phyloP scores from a whole-genome alignment of 2,113 vertebrate species.

The Meriones unguiculatus region DNA sequence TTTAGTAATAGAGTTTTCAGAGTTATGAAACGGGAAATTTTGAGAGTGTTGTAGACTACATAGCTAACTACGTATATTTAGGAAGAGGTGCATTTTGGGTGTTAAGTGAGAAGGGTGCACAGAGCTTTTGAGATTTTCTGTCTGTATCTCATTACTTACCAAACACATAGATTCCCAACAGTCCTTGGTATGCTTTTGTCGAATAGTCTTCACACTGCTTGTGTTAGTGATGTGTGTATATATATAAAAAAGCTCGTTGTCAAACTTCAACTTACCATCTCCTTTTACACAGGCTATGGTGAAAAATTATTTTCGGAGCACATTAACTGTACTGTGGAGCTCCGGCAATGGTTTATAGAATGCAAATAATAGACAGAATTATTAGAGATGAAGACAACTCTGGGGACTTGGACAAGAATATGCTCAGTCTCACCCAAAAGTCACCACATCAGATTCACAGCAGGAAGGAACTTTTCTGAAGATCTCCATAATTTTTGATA shows the following conservation, averaged over 20 bases:
- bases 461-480: neutral
- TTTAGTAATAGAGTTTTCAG: slow-evolving; percentile 30
- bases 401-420: neutral
- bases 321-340: neutral
- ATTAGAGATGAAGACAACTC: neutral
- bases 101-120: neutral
- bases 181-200: neutral
- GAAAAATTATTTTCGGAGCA: neutral
- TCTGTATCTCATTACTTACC: neutral
- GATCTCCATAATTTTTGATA: neutral
- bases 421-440: neutral
- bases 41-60: neutral
- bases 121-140: neutral
- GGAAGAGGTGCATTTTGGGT: slow-evolving; percentile 10
- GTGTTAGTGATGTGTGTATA: neutral
- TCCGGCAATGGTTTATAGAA: neutral
- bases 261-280: neutral
- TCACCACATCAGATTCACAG: neutral
- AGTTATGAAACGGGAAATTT: neutral
- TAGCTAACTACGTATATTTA: neutral
- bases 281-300: neutral
- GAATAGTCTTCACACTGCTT: neutral
- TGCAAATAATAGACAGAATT: neutral
- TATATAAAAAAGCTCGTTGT: no score
- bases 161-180: neutral